Evolutionary conservation across 2,797 vertebrate species (phyloP).

Genomic region (Lacerta bilineata): DNA sequence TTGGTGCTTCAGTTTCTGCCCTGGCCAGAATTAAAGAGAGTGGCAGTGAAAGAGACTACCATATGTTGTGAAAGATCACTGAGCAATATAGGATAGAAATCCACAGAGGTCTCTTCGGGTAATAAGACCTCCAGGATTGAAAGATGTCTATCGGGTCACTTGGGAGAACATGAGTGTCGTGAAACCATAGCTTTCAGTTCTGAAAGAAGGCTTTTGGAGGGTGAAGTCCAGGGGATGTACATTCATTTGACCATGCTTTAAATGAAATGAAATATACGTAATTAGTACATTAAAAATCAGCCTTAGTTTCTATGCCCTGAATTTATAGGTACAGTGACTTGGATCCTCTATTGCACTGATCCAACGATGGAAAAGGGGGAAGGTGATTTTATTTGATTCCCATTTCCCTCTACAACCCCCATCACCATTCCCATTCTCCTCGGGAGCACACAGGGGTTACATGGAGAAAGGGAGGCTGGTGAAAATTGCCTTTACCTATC

Average conservation of each 20-base stretch:
- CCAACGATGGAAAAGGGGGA: not conserved
- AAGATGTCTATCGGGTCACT: slow-evolving; percentile 51
- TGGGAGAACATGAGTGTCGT: not conserved
- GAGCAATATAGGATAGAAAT: slow-evolving; percentile 52
- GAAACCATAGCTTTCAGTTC: not conserved
- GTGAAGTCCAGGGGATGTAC: not conserved
- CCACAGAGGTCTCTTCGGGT: slow-evolving; percentile 44
- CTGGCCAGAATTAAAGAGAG: slow-evolving; percentile 54
- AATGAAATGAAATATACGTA: not conserved
- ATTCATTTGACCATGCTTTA: not conserved
- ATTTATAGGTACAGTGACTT: not conserved
- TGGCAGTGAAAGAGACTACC: slow-evolving; percentile 40
- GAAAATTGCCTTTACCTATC: not conserved
- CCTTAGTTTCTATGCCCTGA: not conserved
- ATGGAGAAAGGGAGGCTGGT: not conserved
- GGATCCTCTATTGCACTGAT: not conserved
- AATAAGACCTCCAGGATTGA: slow-evolving; percentile 10
- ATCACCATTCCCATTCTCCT: not conserved
- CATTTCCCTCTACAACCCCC: not conserved
- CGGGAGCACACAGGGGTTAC: not conserved
- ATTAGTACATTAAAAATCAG: not conserved
- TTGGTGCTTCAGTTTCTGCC: slow-evolving; percentile 32
- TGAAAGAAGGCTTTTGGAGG: not conserved
- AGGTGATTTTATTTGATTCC: not conserved
- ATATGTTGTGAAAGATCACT: slow-evolving; percentile 56